These are phyloP conservation scores for Drosophila affinis DNA, from an alignment of 2,888 invertebrate genomes.

Conservation along the genomic window DNA sequence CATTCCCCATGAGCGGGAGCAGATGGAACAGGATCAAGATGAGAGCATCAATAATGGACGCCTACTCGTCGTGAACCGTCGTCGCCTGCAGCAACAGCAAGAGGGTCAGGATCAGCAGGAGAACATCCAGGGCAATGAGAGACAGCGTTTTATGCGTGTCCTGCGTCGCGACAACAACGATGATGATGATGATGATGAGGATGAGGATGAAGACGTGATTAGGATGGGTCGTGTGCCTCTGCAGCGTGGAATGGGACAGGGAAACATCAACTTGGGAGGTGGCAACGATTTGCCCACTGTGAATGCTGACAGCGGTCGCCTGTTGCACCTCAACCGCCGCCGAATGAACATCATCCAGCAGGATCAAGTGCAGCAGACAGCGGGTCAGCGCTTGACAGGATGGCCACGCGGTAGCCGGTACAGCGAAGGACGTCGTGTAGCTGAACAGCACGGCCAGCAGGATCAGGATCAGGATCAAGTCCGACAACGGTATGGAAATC, in stretches of 20 bases:
- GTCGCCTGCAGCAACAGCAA: conserved; percentile 35
- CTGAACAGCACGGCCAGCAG: neutral
- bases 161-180: conserved; percentile 23
- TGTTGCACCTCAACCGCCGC: conserved; percentile 63
- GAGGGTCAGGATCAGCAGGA: conserved; percentile 13
- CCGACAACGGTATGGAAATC: conserved; percentile 1
- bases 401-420: conserved; percentile 30
- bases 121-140: conserved; percentile 19
- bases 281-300: conserved; percentile 46
- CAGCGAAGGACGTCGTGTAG: conserved; percentile 52
- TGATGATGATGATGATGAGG: conserved; percentile 4
- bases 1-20: neutral
- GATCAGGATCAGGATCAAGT: conserved; percentile 1
- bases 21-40: conserved; percentile 10
- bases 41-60: conserved; percentile 9
- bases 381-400: conserved; percentile 22
- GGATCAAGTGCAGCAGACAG: conserved; percentile 28
- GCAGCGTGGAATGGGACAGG: conserved; percentile 39
- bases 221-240: conserved; percentile 43
- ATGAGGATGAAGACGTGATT: conserved; percentile 20
- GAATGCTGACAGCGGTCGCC: conserved; percentile 49
- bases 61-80: conserved; percentile 31
- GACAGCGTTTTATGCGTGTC: conserved; percentile 30
- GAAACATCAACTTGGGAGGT: conserved; percentile 5
- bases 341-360: conserved; percentile 34